Conservation (phyloP, 2,113 vertebrate species). For the Zosterops borbonicus region DNA sequence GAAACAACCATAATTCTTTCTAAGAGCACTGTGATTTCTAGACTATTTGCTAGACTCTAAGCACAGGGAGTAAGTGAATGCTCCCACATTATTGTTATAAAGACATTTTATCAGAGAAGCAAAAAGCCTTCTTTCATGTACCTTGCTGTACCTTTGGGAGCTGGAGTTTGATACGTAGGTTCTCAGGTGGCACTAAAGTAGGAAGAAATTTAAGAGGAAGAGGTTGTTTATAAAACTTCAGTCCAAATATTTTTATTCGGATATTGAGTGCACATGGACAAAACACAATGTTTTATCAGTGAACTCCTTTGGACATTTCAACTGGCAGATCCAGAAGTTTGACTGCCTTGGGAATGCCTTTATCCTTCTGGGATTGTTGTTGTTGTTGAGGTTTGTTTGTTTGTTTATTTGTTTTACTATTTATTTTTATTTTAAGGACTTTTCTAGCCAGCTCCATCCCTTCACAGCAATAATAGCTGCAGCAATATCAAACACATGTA, state of each 20-base stretch:
- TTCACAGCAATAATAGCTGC: neutral
- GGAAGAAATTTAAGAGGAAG: neutral
- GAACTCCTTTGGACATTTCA: neutral
- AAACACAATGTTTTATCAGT: neutral
- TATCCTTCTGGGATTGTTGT: neutral
- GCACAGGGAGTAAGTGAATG: neutral
- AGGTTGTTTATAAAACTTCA: neutral
- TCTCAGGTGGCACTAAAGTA: neutral
- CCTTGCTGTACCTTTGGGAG: neutral
- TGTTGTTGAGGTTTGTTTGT: neutral
- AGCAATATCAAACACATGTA: neutral
- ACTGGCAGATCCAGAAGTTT: neutral
- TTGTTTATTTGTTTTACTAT: too few relatives aligned
- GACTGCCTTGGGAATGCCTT: neutral
- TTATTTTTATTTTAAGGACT: neutral
- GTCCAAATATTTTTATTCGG: neutral
- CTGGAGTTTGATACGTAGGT: neutral
- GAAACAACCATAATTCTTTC: neutral
- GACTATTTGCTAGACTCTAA: neutral
- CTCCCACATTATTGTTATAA: neutral
- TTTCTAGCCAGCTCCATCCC: neutral
- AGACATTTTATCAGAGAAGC: neutral
- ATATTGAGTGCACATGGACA: fast-evolving
- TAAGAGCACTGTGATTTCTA: neutral
- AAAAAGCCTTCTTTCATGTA: neutral